These are phyloP conservation scores for Picathartes gymnocephalus DNA, from an alignment of 2,113 vertebrate genomes.

Conservation along the genomic window DNA sequence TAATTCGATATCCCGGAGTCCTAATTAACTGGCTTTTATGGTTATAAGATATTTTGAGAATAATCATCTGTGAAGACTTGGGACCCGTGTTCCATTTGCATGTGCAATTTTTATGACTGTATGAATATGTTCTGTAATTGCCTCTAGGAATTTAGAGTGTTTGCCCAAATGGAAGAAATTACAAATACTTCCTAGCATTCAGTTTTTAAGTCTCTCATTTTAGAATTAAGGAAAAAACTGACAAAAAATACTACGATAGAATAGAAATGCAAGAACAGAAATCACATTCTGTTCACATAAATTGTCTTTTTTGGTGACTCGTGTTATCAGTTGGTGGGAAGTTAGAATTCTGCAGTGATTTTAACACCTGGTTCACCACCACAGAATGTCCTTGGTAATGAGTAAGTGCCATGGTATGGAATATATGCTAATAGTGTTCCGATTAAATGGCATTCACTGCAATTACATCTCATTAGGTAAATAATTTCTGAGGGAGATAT, in stretches of 20 bases:
- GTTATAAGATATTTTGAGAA: not conserved
- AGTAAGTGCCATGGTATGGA: not conserved
- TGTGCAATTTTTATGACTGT: not conserved
- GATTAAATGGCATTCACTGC: not conserved
- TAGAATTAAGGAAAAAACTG: not conserved
- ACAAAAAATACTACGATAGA: not conserved
- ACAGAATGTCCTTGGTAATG: not conserved
- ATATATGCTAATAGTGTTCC: not conserved
- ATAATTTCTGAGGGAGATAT: slow-evolving; percentile 9
- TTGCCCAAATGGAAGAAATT: not conserved
- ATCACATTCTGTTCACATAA: not conserved
- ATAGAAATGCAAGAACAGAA: not conserved
- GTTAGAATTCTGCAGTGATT: not conserved
- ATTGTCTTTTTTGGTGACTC: not conserved
- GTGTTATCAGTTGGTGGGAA: not conserved
- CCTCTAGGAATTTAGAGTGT: not conserved
- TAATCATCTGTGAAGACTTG: not conserved
- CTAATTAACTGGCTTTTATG: not conserved
- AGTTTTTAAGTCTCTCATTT: not conserved
- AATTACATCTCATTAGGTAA: slow-evolving; percentile 23
- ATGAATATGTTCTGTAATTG: not conserved
- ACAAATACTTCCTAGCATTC: not conserved
- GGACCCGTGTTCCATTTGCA: not conserved
- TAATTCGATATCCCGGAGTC: not conserved
- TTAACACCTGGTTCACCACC: not conserved